phyloP scores from a whole-genome alignment of 1,140 invertebrate species.

The Asobara japonica region DNA sequence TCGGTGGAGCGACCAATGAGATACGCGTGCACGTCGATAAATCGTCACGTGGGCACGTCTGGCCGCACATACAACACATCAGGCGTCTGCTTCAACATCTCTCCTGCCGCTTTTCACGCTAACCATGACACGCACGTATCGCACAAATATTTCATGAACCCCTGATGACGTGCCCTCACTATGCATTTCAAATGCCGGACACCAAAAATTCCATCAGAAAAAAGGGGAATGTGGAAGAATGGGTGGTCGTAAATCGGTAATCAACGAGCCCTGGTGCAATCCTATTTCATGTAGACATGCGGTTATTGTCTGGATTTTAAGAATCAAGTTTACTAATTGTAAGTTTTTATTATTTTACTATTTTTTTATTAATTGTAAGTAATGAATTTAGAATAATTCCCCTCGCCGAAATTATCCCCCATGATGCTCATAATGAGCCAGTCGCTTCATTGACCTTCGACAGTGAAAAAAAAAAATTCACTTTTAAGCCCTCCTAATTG shows the following conservation, averaged over 20 bases:
- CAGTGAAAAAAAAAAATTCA: too few species aligned
- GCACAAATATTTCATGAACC: slow-evolving; percentile 1
- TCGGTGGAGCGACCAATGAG: slow-evolving; percentile 11
- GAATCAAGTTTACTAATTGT: too few species aligned
- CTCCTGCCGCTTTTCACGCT: not conserved
- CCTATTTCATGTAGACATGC: not conserved
- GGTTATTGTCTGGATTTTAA: not conserved
- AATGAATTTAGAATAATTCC: too few species aligned
- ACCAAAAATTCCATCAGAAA: not conserved
- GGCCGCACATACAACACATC: slow-evolving; percentile 3
- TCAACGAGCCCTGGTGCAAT: not conserved
- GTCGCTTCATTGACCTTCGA: too few species aligned
- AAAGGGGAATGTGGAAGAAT: not conserved
- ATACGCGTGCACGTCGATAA: slow-evolving; percentile 25
- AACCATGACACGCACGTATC: slow-evolving; percentile 4
- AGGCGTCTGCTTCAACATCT: slow-evolving; percentile 1
- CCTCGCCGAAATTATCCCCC: too few species aligned
- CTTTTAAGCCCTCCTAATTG: too few species aligned
- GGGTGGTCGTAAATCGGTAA: not conserved
- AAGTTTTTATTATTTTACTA: too few species aligned
- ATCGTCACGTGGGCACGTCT: slow-evolving; percentile 14
- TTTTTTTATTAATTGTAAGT: too few species aligned
- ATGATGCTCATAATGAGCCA: too few species aligned
- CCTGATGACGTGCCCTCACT: not conserved
- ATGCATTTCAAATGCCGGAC: not conserved